Conservation (phyloP, 2,113 vertebrate genomes). For the Hippopotamus amphibius region DNA sequence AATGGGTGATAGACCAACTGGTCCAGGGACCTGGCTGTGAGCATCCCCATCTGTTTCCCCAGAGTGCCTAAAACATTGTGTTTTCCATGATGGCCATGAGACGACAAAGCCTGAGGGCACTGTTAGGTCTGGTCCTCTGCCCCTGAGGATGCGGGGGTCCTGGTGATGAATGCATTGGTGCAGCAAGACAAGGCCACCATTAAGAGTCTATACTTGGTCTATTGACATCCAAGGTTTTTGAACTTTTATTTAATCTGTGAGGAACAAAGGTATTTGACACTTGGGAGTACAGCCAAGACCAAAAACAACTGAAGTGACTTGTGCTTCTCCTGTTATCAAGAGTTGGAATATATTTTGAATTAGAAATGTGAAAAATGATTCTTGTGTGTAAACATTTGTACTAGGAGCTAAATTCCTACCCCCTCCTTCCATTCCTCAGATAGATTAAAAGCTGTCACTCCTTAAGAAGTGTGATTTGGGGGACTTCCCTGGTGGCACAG, state of each 20-base stretch:
- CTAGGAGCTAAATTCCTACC: not conserved
- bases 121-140: not conserved
- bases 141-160: not conserved
- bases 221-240: not conserved
- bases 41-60: not conserved
- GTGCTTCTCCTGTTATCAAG: not conserved
- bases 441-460: not conserved
- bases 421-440: not conserved
- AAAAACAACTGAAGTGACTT: not conserved
- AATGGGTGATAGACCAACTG: not conserved
- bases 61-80: fast-evolving
- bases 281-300: not conserved
- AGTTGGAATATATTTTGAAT: not conserved
- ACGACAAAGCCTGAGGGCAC: too few relatives aligned
- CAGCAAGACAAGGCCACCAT: not conserved
- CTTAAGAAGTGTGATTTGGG: too few relatives aligned
- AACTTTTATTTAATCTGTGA: not conserved
- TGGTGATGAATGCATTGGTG: too few relatives aligned
- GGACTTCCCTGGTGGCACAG: too few relatives aligned
- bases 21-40: not conserved
- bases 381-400: not conserved
- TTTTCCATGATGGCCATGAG: not conserved
- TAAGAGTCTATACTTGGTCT: not conserved
- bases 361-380: not conserved
- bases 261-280: not conserved